phyloP scores from a whole-genome alignment of 2,797 vertebrate genomes.

The Sebastes umbrosus region DNA sequence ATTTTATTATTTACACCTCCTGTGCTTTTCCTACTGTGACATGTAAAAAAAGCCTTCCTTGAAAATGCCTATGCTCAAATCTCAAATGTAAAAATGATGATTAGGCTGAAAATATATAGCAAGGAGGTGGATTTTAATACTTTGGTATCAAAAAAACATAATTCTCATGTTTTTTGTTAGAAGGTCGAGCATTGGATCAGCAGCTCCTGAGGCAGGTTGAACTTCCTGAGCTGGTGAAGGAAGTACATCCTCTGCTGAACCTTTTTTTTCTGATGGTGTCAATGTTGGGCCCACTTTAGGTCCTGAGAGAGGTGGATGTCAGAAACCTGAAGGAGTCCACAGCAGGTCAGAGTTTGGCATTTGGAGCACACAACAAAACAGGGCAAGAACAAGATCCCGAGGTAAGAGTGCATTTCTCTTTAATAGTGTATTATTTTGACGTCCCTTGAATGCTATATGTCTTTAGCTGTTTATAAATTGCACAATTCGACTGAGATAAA shows the following conservation, averaged over 20 bases:
- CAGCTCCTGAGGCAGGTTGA: neutral
- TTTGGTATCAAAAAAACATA: neutral
- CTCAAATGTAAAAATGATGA: neutral
- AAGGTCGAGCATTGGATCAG: neutral
- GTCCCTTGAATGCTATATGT: neutral
- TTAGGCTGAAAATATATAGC: neutral
- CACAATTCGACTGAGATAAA: neutral
- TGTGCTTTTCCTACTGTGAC: neutral
- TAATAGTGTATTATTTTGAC: neutral
- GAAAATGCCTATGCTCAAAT: neutral
- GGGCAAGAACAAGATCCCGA: neutral
- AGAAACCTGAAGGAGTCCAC: neutral
- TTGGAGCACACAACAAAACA: neutral
- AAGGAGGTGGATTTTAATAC: neutral
- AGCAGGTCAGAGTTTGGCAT: neutral
- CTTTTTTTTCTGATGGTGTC: neutral
- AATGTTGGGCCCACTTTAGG: neutral
- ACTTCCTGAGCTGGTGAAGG: neutral
- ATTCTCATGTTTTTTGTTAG: neutral
- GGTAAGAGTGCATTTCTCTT: conserved; percentile 1
- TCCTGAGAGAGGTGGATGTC: neutral
- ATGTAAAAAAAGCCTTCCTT: neutral
- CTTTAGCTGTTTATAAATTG: neutral
- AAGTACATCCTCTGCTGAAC: neutral
- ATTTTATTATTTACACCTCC: neutral